Percentiles rank a stretch among this genome's conserved stretches.
Conservation (phyloP, 1,140 invertebrate species). For the Cyrtorhinus lividipennis region DNA sequence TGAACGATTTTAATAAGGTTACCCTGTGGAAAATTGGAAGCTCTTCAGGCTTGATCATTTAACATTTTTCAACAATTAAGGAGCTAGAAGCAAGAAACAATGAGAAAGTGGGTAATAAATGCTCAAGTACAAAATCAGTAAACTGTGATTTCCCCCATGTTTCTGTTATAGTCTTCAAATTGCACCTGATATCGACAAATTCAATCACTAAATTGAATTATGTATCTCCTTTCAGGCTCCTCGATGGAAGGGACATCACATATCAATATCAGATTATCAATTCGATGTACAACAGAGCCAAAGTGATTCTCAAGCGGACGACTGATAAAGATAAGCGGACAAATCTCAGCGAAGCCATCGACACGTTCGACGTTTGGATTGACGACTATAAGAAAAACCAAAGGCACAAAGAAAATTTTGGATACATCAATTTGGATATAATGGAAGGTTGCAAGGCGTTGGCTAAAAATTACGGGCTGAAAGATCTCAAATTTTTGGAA, state of each 20-base stretch:
- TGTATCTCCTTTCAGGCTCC: constrained; percentile 19
- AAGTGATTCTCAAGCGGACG: constrained; percentile 31
- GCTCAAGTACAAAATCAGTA: too few species aligned
- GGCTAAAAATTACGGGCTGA: constrained; percentile 28
- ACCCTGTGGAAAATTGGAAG: too few species aligned
- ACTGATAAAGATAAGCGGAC: constrained; percentile 29
- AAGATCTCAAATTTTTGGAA: constrained; percentile 27
- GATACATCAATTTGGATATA: constrained; percentile 30
- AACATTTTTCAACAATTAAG: too few species aligned
- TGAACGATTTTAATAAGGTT: too few species aligned
- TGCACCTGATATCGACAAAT: too few species aligned
- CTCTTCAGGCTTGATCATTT: too few species aligned
- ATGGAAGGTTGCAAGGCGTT: constrained; percentile 28
- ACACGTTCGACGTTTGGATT: constrained; percentile 31
- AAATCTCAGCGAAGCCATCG: constrained; percentile 30
- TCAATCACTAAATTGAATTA: too few species aligned
- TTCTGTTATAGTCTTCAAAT: too few species aligned
- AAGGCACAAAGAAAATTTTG: constrained; percentile 30
- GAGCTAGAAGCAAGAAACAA: too few species aligned
- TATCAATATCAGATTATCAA: constrained; percentile 32
- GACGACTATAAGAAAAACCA: constrained; percentile 30
- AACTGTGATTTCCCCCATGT: too few species aligned
- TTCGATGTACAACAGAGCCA: constrained; percentile 30
- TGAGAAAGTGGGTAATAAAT: too few species aligned
- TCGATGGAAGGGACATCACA: constrained; percentile 30